These are phyloP conservation scores for Archaeoteleia sp. DNA, from an alignment of 2,888 invertebrate species.

Conservation along the genomic window DNA sequence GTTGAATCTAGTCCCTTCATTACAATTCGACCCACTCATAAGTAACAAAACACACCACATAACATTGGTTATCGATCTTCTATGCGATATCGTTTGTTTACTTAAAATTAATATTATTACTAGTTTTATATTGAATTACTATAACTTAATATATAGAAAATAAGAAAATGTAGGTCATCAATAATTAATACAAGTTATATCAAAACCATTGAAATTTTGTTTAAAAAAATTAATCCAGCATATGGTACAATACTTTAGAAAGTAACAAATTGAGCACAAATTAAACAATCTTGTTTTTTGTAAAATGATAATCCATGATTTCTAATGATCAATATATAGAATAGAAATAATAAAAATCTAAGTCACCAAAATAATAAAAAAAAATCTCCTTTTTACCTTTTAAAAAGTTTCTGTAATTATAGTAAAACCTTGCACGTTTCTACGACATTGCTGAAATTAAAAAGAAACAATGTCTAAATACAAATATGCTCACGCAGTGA, in stretches of 20 bases:
- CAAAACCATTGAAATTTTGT: neutral
- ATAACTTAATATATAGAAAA: neutral
- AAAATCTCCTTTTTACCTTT: conserved; percentile 10
- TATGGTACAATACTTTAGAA: neutral
- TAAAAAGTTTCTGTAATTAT: conserved; percentile 1
- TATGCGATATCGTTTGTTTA: too few species aligned
- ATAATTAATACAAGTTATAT: neutral
- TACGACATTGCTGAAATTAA: conserved; percentile 16
- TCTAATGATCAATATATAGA: neutral
- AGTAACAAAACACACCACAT: too few species aligned
- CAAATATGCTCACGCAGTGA: too few species aligned
- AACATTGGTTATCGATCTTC: too few species aligned
- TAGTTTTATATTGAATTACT: too few species aligned
- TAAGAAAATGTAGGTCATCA: neutral
- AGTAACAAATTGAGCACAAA: conserved; percentile 1
- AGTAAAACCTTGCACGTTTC: conserved; percentile 8
- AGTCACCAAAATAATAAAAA: conserved; percentile 2
- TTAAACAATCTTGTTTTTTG: too few species aligned
- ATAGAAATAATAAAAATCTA: neutral
- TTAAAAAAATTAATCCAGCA: conserved; percentile 10
- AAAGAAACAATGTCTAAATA: too few species aligned
- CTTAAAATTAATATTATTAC: too few species aligned
- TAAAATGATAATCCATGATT: too few species aligned
- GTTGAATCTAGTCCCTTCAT: too few species aligned
- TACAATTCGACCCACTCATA: too few species aligned